phyloP scores from a whole-genome alignment of 2,888 invertebrate genomes.

The Alviniconcha strummeri region DNA sequence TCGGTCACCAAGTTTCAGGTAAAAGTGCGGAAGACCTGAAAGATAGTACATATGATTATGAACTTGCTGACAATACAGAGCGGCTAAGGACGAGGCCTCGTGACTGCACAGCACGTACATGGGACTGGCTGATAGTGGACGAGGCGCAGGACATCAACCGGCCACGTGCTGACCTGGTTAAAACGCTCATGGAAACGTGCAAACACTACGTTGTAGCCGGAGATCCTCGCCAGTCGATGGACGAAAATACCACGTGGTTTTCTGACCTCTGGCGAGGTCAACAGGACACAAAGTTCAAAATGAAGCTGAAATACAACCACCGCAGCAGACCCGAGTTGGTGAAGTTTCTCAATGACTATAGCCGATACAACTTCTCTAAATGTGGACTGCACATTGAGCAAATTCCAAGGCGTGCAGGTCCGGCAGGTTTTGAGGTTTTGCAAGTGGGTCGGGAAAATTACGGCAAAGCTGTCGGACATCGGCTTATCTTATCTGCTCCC shows the following conservation, averaged over 20 bases:
- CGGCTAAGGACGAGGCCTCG: no score
- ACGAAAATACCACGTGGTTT: neutral
- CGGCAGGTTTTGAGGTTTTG: neutral
- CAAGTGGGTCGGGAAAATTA: neutral
- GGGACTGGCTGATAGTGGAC: constrained; percentile 17
- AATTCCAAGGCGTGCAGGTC: neutral
- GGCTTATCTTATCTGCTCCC: neutral
- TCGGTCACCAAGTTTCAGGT: neutral
- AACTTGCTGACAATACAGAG: neutral
- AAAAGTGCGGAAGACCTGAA: neutral
- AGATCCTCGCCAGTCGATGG: neutral
- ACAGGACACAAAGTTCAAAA: neutral
- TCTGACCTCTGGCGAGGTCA: neutral
- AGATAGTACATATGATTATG: neutral
- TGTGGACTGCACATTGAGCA: neutral
- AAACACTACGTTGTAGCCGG: neutral
- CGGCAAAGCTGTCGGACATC: neutral
- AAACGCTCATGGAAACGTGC: neutral
- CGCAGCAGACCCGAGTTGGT: neutral
- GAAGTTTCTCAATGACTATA: neutral
- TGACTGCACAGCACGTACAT: neutral
- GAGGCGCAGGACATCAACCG: neutral
- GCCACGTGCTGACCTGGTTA: neutral
- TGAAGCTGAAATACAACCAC: neutral
- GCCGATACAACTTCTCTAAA: neutral